Conservation (phyloP, 1,140 invertebrate genomes). For the Sycophila sp. region DNA sequence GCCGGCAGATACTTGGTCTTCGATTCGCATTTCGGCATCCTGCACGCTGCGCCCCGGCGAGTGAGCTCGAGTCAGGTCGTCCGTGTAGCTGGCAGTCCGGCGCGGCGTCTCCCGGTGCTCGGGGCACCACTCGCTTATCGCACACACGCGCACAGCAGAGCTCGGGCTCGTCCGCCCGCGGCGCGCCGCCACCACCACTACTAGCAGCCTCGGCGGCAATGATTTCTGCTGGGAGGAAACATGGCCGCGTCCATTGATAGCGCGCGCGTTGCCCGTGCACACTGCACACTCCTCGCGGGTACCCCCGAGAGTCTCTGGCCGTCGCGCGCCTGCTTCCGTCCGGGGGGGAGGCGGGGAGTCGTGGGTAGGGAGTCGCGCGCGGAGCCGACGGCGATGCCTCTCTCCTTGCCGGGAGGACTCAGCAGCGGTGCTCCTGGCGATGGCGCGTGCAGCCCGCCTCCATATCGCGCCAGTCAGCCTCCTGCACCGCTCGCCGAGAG, state of each 20-base stretch:
- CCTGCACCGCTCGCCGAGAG: no score
- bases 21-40: conserved; percentile 93
- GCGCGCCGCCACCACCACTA: no score
- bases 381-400: neutral
- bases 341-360: neutral
- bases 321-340: neutral
- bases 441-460: neutral
- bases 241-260: conserved; percentile 64
- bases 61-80: neutral
- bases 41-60: conserved; percentile 53
- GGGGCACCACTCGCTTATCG: neutral
- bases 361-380: neutral
- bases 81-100: neutral
- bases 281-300: neutral
- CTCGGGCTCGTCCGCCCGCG: no score
- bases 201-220: conserved; percentile 44
- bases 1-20: conserved; percentile 95
- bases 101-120: neutral
- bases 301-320: no score
- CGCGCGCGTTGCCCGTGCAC: conserved; percentile 1
- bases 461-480: neutral
- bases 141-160: neutral
- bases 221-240: conserved; percentile 64
- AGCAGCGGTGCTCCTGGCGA: neutral
- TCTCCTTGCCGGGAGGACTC: no score